Base-by-base conservation (phyloP, 2,888 invertebrate genomes). In the Onthophagus sagittarius region DNA sequence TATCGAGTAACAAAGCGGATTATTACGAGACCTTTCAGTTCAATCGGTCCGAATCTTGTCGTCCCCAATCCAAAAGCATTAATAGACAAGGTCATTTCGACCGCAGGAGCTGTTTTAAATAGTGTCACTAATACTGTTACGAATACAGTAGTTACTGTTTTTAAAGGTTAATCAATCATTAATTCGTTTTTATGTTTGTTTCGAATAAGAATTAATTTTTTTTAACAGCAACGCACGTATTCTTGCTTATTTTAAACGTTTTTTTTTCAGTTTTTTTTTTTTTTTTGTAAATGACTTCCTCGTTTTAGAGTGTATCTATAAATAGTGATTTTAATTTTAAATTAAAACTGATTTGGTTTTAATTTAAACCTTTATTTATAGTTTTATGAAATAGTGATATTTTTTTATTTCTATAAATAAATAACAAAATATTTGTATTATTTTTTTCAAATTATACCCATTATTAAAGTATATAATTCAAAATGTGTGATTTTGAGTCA, bases 31-130 rank as follows among this genome's bases (percentile, higher is more conserved):
- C 74, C 74, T 23, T 74, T 74, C 62, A 74, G 71, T 71, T 74
- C 74, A 13, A 72, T 74, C 14, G 74, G 74, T 6, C 71, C 72
- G 7, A 74, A 74, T 71, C 62, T 74, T 14, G 69, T 74, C 15
- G 23, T 74, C 3, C 72, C 72, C 9, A 74, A 74, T 74, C 74
- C 74, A 32, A 71, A 72, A 69, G 69, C 62, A 11, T 9, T 74
- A 4, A 15, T 74, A 5, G 63, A 74, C 33, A 72, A 72, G 39
- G 74, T 74, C 9, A 33, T 72, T 32, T 33, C 14, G 5, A 74
- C 71, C 5, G 73, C 75, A 1, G 71, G 70, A 69, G 70, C 67
- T 23, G 69, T 73, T 65, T n/a, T 76, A 65, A 67, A 70, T 63
- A 76, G 76, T 13, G 75, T 77, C 4, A 39, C 70, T 31, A 53